A percentile compares a stretch with the other conserved stretches of the same genome.
phyloP scores from a whole-genome alignment of 2,888 invertebrate species.

The Melinaea marsaeus region DNA sequence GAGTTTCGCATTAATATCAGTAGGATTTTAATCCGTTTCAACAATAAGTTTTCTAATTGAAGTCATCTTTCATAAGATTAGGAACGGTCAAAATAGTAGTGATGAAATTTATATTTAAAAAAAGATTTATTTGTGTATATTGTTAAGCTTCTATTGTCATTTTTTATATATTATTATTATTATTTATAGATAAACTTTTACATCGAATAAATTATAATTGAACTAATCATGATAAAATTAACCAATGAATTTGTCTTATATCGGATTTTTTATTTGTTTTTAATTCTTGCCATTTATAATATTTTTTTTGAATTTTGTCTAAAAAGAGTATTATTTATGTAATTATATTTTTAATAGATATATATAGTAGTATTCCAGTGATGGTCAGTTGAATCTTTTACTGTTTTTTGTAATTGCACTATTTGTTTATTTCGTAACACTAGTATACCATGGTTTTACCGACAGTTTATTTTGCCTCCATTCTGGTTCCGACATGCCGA shows the following conservation, averaged over 20 bases:
- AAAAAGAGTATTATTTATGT: neutral
- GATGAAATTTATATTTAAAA: neutral
- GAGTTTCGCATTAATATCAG: neutral
- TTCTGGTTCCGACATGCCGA: conserved; percentile 73
- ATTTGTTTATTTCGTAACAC: neutral
- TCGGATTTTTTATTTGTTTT: neutral
- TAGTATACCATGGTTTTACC: conserved; percentile 49
- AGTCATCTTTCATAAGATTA: conserved; percentile 22
- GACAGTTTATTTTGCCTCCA: conserved; percentile 75
- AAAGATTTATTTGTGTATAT: conserved; percentile 1
- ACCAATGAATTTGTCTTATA: neutral
- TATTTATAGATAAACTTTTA: neutral
- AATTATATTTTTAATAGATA: neutral
- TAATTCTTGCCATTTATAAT: conserved; percentile 5
- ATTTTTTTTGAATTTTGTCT: neutral
- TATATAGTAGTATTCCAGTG: neutral
- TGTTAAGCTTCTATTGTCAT: conserved; percentile 4
- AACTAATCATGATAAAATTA: neutral
- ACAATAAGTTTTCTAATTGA: conserved; percentile 21
- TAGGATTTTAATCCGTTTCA: conserved; percentile 19
- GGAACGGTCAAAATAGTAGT: conserved; percentile 11
- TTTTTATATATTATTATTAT: neutral
- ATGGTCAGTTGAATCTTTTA: neutral
- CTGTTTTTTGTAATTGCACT: neutral
- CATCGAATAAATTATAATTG: neutral